Conservation (phyloP, 2,113 vertebrate genomes). For the Cnemophilus loriae region DNA sequence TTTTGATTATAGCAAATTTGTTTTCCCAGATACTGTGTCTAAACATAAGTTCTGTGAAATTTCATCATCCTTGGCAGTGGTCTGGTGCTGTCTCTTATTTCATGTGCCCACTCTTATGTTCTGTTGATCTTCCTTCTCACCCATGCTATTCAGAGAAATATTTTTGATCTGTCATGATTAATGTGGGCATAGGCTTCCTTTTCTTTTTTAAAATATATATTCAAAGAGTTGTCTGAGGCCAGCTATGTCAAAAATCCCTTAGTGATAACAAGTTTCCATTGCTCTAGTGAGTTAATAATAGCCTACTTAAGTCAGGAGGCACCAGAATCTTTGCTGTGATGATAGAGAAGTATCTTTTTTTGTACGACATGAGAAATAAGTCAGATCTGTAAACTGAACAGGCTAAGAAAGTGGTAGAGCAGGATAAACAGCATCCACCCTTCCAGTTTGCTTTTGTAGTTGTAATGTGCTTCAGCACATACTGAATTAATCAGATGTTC, state of each 20-base stretch:
- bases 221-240: not conserved
- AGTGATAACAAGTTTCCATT: conserved; percentile 41
- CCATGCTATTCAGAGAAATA: not conserved
- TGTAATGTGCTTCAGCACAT: not conserved
- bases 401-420: conserved; percentile 18
- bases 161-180: not conserved
- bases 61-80: not conserved
- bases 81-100: not conserved
- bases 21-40: not conserved
- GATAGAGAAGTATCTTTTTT: not conserved
- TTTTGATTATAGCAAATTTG: not conserved
- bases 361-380: not conserved
- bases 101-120: not conserved
- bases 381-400: not conserved
- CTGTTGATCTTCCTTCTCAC: not conserved
- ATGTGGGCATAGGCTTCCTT: not conserved
- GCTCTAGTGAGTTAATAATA: conserved; percentile 47
- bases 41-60: not conserved
- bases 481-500: not conserved
- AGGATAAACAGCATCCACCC: conserved; percentile 4
- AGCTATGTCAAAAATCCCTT: conserved; percentile 13
- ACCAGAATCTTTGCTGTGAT: not conserved
- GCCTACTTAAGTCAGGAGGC: not conserved
- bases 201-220: not conserved
- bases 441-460: not conserved